Conservation (phyloP, 2,888 invertebrate species). For the Drosophila planitibia region DNA sequence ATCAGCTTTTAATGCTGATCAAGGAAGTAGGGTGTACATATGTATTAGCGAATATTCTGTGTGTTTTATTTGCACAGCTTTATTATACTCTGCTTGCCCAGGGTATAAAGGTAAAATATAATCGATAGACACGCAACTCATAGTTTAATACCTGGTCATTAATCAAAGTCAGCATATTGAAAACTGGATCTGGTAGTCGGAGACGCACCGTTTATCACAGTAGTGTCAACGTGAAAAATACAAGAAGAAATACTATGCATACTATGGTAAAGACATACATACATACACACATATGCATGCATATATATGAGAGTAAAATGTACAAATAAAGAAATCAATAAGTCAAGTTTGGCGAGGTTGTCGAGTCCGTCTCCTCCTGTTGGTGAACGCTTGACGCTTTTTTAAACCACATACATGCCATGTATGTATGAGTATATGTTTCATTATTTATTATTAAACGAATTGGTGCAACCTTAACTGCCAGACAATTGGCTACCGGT, state of each 20-base stretch:
- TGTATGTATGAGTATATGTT: constrained; percentile 27
- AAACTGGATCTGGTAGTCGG: constrained; percentile 24
- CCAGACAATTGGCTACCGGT: constrained; percentile 83
- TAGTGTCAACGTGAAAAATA: constrained; percentile 10
- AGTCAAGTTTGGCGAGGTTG: constrained; percentile 52
- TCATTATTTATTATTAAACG: constrained; percentile 81
- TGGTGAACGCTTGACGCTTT: constrained; percentile 1
- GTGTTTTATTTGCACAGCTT: not conserved
- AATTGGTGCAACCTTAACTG: constrained; percentile 83
- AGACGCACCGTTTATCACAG: not conserved
- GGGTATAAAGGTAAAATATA: constrained; percentile 7
- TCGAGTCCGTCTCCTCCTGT: constrained; percentile 1
- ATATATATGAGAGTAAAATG: not conserved
- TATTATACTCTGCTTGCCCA: not conserved
- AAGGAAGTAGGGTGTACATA: not conserved
- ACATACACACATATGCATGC: not conserved
- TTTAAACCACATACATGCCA: not conserved
- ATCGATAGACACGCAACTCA: constrained; percentile 30
- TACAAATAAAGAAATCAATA: constrained; percentile 72
- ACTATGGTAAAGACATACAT: not conserved
- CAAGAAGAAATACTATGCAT: constrained; percentile 2
- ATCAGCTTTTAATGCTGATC: not conserved
- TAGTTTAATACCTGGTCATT: constrained; percentile 39
- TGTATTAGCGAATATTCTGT: not conserved
- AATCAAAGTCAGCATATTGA: constrained; percentile 38